A percentile compares a stretch with the other conserved stretches of the same genome.
Conservation (phyloP, 2,113 vertebrate species). For the Toxotes jaculatrix region DNA sequence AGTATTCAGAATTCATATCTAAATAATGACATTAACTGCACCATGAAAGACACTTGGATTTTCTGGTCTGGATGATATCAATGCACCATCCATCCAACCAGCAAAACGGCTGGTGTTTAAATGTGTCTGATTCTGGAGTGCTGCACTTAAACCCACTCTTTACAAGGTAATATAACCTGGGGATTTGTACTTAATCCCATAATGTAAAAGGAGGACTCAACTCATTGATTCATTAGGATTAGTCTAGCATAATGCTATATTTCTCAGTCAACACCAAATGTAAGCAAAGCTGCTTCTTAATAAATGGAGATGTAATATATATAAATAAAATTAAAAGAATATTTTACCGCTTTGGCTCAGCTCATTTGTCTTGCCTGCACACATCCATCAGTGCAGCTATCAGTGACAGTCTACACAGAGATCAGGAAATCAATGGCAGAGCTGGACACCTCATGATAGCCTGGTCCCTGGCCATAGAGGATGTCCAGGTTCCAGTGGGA, state of each 20-base stretch:
- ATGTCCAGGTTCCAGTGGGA: slow-evolving; percentile 28
- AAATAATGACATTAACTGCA: slow-evolving; percentile 8
- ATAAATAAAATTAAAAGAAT: too few relatives aligned
- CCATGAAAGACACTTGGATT: slow-evolving; percentile 10
- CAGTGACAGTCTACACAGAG: slow-evolving; percentile 55
- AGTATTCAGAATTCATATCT: slow-evolving; percentile 58
- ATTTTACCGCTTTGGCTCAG: too few relatives aligned
- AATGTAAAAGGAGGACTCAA: too few relatives aligned
- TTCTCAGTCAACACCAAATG: too few relatives aligned
- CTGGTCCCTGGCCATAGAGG: slow-evolving; percentile 58
- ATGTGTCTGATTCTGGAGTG: too few relatives aligned
- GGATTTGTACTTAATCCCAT: too few relatives aligned
- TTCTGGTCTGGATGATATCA: neutral
- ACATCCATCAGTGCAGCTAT: slow-evolving; percentile 30
- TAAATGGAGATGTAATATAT: too few relatives aligned
- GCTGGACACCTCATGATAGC: slow-evolving; percentile 63
- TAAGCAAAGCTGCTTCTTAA: too few relatives aligned
- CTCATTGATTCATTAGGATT: too few relatives aligned
- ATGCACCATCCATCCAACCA: neutral
- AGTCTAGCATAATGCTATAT: too few relatives aligned
- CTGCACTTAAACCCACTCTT: too few relatives aligned
- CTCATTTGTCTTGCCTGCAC: neutral
- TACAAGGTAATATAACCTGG: too few relatives aligned
- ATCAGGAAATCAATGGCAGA: slow-evolving; percentile 70
- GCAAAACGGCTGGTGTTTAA: neutral